Percentiles rank a stretch among this genome's conserved stretches.
phyloP scores from a whole-genome alignment of 37 sponge, comb jelly and placozoan species.

The Diacarnus erythraeanus region DNA sequence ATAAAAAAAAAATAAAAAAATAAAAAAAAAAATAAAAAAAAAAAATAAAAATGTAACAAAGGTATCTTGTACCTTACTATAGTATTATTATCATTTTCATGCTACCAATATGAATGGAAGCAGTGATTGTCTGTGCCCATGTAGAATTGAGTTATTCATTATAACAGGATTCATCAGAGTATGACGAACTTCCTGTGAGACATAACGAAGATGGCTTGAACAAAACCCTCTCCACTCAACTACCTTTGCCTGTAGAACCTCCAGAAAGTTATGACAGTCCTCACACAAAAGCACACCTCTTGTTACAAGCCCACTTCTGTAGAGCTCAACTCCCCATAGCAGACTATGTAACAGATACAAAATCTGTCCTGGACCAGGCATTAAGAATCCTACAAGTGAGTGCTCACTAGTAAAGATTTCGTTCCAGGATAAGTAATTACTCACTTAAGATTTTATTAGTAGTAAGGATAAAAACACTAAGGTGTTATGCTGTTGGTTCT shows the following conservation, averaged over 20 bases:
- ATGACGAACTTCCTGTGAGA: slow-evolving; percentile 93
- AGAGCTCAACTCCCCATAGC: slow-evolving; percentile 80
- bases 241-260: slow-evolving; percentile 74
- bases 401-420: no score
- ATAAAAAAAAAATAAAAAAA: no score
- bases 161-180: slow-evolving; percentile 85
- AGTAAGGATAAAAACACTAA: not conserved
- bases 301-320: slow-evolving; percentile 94
- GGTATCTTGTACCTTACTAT: no score
- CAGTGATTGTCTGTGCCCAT: not conserved
- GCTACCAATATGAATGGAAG: no score
- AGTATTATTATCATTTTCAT: no score
- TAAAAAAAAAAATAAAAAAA: no score
- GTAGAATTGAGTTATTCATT: not conserved
- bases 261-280: slow-evolving; percentile 80
- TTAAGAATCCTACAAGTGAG: slow-evolving; percentile 92
- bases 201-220: slow-evolving; percentile 97
- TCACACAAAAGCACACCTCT: slow-evolving; percentile 92
- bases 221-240: slow-evolving; percentile 51
- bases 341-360: slow-evolving; percentile 97
- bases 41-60: no score
- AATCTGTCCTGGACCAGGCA: slow-evolving; percentile 95
- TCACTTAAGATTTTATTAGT: not conserved
- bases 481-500: not conserved
- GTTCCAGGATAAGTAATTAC: not conserved